Evolutionary conservation across 2,888 invertebrate species (phyloP), one percentile per base, ranked within the genome.

Genomic region (Atethmia centrago): DNA sequence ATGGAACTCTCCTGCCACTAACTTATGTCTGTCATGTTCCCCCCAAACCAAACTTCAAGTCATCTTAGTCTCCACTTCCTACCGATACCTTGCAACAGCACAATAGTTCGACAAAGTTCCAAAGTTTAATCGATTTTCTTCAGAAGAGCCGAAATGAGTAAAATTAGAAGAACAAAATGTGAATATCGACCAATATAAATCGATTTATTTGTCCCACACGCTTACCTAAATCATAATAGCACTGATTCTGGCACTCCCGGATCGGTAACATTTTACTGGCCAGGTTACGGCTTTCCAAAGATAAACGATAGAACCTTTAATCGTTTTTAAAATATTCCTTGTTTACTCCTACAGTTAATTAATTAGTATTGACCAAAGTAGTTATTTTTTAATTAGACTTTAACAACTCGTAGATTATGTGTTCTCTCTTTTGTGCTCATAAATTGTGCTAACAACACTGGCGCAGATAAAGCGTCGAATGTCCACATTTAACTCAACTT

Each of bases 401-500:
- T 62, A 69, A 66, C 74, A 53, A 71, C 42, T 75, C 10, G 64
- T 66, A 82, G 79, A 77, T 87, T 84, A n/a, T n/a, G n/a, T n/a
- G n/a, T n/a, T n/a, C n/a, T n/a, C n/a, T n/a, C n/a, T n/a, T n/a
- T n/a, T n/a, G n/a, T n/a, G n/a, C n/a, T n/a, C n/a, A n/a, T 86
- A 81, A 83, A 87, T 85, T 78, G 78, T 74, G 62, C 72, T 63
- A 69, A 70, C 79, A 80, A 74, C 80, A 74, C 82, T 79, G 76
- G 67, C 70, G 83, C 82, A 82, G 85, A 89, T 89, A 87, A 88
- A 90, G 85, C 85, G 79, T 84, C 85, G 88, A 87, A 90, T 88
- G 88, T 88, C 88, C 89, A 90, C 90, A 91, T 92, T 93, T 91
- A 88, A 90, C 88, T 91, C 91, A 90, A 93, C 90, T 93, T 89